phyloP scores from a whole-genome alignment of 1,140 invertebrate species.

The Trichonephila clavipes region DNA sequence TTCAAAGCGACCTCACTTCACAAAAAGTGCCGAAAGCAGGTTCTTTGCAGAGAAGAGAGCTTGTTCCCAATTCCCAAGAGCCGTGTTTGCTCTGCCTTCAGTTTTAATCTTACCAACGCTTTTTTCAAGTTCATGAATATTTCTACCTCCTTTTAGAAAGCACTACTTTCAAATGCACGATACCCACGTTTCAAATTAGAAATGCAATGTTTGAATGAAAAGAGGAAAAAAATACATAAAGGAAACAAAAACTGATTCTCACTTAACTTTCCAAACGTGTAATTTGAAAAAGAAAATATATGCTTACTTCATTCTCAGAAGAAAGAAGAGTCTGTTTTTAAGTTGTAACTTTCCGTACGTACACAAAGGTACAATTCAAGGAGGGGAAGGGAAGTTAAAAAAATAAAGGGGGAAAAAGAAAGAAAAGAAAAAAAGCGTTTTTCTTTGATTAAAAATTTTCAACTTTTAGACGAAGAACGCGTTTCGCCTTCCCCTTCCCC shows the following conservation, averaged over 20 bases:
- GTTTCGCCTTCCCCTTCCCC: background rate
- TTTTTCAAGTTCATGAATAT: slow-evolving; percentile 27
- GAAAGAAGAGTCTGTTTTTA: slow-evolving; percentile 26
- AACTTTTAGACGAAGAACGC: slow-evolving; percentile 32
- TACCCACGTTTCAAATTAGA: slow-evolving; percentile 34
- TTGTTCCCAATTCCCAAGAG: background rate
- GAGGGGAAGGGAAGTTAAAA: background rate
- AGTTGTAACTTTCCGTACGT: background rate
- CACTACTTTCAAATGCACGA: background rate
- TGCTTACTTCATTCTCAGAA: background rate
- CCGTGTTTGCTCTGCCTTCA: background rate
- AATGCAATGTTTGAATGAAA: slow-evolving; percentile 36
- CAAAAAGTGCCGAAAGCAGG: background rate
- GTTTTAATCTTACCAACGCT: slow-evolving; percentile 23
- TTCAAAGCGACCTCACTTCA: background rate
- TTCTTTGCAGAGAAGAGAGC: background rate
- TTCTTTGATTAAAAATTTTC: slow-evolving; percentile 61
- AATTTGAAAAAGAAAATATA: slow-evolving; percentile 57
- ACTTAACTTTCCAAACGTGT: slow-evolving; percentile 57
- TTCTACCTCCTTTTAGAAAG: background rate
- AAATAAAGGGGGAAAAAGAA: background rate
- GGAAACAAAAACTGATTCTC: slow-evolving; percentile 25
- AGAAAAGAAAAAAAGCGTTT: background rate
- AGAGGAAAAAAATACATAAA: background rate
- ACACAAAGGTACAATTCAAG: background rate